These are phyloP conservation scores for Drosophila mimetica DNA, from an alignment of 2,888 invertebrate species.

Conservation along the genomic window DNA sequence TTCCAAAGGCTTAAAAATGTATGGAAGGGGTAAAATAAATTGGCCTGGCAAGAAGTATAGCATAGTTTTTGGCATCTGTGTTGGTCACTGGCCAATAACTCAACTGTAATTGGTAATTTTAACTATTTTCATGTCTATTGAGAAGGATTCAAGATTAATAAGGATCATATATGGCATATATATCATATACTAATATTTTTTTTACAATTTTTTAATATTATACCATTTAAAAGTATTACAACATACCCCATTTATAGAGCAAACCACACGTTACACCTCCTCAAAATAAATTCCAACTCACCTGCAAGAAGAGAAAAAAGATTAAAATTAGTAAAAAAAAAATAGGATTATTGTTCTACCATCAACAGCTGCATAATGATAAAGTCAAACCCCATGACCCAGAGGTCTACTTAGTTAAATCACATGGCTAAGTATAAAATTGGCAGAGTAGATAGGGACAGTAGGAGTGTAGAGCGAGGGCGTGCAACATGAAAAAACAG, in stretches of 20 bases:
- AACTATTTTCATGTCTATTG: background rate
- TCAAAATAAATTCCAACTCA: slow-evolving; percentile 40
- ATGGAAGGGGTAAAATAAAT: slow-evolving; percentile 9
- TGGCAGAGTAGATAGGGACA: slow-evolving; percentile 12
- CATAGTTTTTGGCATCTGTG: slow-evolving; percentile 50
- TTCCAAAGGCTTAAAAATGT: slow-evolving; percentile 4
- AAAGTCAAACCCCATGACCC: slow-evolving; percentile 15
- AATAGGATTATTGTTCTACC: slow-evolving; percentile 21
- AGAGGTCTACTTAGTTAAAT: slow-evolving; percentile 43
- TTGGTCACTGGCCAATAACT: background rate
- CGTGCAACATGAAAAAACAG: slow-evolving; percentile 22
- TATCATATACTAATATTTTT: too few species aligned
- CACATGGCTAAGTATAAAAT: slow-evolving; percentile 33
- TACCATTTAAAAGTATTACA: background rate
- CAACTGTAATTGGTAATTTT: background rate
- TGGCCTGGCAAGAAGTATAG: slow-evolving; percentile 48
- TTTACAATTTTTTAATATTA: too few species aligned
- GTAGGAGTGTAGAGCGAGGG: slow-evolving; percentile 6
- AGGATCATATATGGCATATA: too few species aligned
- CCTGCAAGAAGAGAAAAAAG: slow-evolving; percentile 55
- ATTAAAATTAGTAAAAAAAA: slow-evolving; percentile 11
- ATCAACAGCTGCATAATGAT: slow-evolving; percentile 40
- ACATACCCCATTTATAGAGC: slow-evolving; percentile 4
- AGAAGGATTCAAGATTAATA: too few species aligned
- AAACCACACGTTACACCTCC: background rate